These are phyloP conservation scores for Conomelus anceps DNA, from an alignment of 2,888 invertebrate species.

Conservation along the genomic window DNA sequence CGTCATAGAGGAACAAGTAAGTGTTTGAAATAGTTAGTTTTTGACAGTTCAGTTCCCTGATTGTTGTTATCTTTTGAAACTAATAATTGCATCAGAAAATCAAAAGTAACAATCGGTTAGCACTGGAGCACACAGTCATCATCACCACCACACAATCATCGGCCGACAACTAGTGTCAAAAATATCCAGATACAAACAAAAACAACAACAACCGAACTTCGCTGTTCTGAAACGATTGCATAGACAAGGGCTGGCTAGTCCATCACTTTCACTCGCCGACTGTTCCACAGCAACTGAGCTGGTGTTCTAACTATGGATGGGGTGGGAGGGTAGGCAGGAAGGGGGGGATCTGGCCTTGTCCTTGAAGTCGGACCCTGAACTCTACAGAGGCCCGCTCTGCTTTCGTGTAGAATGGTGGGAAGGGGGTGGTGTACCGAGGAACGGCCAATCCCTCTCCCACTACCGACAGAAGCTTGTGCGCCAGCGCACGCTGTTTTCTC, in stretches of 20 bases:
- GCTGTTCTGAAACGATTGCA: not conserved
- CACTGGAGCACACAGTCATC: slow-evolving; percentile 4
- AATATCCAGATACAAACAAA: slow-evolving; percentile 14
- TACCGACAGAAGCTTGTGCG: not conserved
- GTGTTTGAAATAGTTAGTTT: not conserved
- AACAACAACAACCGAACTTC: not conserved
- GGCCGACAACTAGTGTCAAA: slow-evolving; percentile 7
- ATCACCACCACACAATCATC: not conserved
- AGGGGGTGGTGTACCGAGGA: slow-evolving; percentile 24
- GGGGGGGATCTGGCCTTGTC: slow-evolving; percentile 33
- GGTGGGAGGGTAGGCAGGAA: slow-evolving; percentile 17
- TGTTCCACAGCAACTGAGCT: not conserved
- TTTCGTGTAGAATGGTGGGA: slow-evolving; percentile 12
- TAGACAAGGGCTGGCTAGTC: not conserved
- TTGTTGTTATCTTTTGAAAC: not conserved
- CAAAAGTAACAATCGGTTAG: slow-evolving; percentile 4
- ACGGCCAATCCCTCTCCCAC: not conserved
- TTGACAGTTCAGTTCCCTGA: not conserved
- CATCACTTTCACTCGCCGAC: not conserved
- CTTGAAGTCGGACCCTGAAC: slow-evolving; percentile 35
- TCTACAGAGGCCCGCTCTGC: slow-evolving; percentile 18
- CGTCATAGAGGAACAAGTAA: no score
- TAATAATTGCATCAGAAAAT: not conserved
- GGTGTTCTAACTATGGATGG: slow-evolving; percentile 8
- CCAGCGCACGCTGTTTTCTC: not conserved